These are phyloP conservation scores for Drosophila tani DNA, from an alignment of 1,140 invertebrate species.

Conservation along the genomic window DNA sequence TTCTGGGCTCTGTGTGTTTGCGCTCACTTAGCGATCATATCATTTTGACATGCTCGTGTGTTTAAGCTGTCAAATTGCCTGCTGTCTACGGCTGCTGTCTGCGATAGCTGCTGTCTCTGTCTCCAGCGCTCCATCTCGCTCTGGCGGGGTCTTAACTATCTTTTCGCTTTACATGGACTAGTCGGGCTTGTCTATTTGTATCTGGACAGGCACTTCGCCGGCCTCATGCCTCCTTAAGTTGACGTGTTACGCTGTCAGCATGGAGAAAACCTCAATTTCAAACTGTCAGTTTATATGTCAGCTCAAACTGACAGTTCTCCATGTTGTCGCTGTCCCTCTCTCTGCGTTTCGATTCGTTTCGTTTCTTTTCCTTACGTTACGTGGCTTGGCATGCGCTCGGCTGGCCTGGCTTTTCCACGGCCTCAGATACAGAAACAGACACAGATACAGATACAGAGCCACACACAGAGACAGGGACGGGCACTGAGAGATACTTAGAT, in stretches of 20 bases:
- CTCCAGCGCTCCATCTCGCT: constrained; percentile 7
- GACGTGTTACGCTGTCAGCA: constrained; percentile 83
- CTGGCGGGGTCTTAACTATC: constrained; percentile 61
- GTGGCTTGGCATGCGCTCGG: constrained; percentile 44
- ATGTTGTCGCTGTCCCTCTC: constrained; percentile 62
- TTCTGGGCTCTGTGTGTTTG: constrained; percentile 59
- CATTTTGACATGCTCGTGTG: constrained; percentile 83
- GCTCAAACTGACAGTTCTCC: constrained; percentile 82
- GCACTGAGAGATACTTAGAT: constrained; percentile 59
- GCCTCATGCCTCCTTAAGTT: constrained; percentile 82
- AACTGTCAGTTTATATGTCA: constrained; percentile 83
- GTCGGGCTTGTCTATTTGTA: constrained; percentile 73
- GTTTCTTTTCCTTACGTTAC: constrained; percentile 41
- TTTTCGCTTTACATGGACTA: constrained; percentile 57
- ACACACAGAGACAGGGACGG: neutral
- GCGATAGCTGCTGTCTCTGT: constrained; percentile 41
- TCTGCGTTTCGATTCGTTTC: constrained; percentile 41
- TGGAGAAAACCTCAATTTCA: constrained; percentile 84
- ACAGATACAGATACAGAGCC: constrained; percentile 15
- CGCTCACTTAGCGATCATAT: constrained; percentile 82
- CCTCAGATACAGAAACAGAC: constrained; percentile 26
- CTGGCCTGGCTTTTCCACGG: constrained; percentile 41
- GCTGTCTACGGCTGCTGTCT: constrained; percentile 73
- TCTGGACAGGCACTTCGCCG: constrained; percentile 79
- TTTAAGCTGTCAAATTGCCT: constrained; percentile 83